These are phyloP conservation scores for Olivierus martensii DNA, from an alignment of 1,140 invertebrate species.

Conservation along the genomic window DNA sequence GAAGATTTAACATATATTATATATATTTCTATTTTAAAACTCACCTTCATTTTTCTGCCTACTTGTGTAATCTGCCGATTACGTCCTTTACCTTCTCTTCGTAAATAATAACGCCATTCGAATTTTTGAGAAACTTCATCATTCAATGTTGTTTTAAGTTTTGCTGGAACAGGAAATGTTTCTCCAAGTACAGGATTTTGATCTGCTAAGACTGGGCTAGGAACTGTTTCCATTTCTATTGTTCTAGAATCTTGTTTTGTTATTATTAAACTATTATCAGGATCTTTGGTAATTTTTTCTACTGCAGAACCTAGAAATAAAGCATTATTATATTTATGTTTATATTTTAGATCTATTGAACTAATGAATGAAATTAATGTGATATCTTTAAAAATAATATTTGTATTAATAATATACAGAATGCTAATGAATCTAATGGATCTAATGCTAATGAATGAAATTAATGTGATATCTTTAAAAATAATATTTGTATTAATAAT, in stretches of 20 bases:
- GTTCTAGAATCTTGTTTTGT: constrained; percentile 12
- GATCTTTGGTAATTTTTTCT: background rate
- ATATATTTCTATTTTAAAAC: background rate
- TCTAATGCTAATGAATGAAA: too few species aligned
- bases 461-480: too few species aligned
- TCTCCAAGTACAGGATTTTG: constrained; percentile 18
- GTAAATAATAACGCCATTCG: constrained; percentile 72
- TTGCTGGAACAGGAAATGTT: constrained; percentile 64
- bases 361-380: too few species aligned
- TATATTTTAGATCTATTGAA: too few species aligned
- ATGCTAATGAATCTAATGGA: too few species aligned
- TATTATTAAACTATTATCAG: constrained; percentile 14
- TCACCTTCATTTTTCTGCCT: constrained; percentile 21
- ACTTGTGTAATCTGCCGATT: constrained; percentile 18
- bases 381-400: too few species aligned
- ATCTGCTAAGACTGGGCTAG: constrained; percentile 20
- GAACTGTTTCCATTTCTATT: constrained; percentile 21
- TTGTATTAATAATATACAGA: too few species aligned
- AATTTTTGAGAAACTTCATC: constrained; percentile 83
- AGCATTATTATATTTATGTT: too few species aligned
- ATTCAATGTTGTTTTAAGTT: constrained; percentile 72
- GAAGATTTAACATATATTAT: too few species aligned
- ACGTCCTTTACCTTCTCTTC: constrained; percentile 24
- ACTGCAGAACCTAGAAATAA: too few species aligned
- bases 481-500: too few species aligned